Base-by-base conservation (phyloP, 2,797 vertebrate genomes). In the Falco peregrinus region DNA sequence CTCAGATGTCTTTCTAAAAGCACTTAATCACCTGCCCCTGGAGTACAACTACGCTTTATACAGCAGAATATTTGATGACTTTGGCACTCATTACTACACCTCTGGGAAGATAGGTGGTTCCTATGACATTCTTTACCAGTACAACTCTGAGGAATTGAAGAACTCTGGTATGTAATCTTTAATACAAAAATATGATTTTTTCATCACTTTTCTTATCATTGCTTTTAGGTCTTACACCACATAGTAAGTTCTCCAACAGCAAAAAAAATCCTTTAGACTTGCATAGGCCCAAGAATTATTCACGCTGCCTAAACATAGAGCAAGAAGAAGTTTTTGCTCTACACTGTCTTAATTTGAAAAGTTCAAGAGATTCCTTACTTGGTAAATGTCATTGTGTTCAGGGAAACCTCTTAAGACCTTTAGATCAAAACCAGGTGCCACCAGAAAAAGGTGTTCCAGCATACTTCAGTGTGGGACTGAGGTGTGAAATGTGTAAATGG, bases 81-180 rank as follows among this genome's bases (percentile, higher is more conserved):
- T 99, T 19, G 99, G 99, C 48, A 99, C 99, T 16, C 99, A 99
- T 95, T 99, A 99, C 97, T 99, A 99, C 86, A 96, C 97, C 53
- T 98, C 98, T 16, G 99, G 99, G 48, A 98, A 97, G 37, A 96
- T 99, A 95, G 99, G 99, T 10, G 99, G 99, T 6, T 96, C 96
- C n/a, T 99, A 99, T 64, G 99, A 99, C 95, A 96, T 99, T 64
- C 97, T 99, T 59, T 99, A 99, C 96, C 99, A 99, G 93, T 99
- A 98, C 84, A 99, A 97, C 76, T 92, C 98, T 10, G 98, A 99
- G 89, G 98, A 98, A 64, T 51, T 99, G 33, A 98, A 78, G 43
- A 99, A 96, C 67, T 98, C 98, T 21, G 99, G 99, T 99, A 98
- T 43, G 78, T 69, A 81, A 61, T 64, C 16, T 33, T 70, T 28